phyloP scores from a whole-genome alignment of 2,797 vertebrate genomes.

The Propithecus deckenii region DNA sequence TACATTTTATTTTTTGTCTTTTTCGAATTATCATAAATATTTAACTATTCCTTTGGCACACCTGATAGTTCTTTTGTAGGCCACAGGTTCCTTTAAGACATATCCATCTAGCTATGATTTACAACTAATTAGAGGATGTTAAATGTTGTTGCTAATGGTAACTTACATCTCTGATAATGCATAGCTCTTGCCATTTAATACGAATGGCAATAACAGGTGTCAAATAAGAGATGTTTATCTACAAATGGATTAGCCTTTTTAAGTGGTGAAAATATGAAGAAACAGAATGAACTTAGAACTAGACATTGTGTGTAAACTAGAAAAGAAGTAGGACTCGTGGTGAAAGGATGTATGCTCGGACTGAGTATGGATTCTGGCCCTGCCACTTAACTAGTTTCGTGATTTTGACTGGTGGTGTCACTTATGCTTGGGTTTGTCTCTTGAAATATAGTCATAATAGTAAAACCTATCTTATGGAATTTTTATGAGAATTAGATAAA shows the following conservation, averaged over 20 bases:
- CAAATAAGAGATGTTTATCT: background rate
- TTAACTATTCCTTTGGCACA: slow-evolving; percentile 29
- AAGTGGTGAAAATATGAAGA: background rate
- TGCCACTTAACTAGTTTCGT: background rate
- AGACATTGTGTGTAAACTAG: background rate
- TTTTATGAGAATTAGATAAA: background rate
- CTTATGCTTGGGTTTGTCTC: background rate
- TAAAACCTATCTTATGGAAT: background rate
- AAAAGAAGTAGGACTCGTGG: background rate
- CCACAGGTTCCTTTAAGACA: slow-evolving; percentile 5
- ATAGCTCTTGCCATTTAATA: background rate
- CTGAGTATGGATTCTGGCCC: background rate
- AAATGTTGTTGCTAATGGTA: slow-evolving; percentile 27
- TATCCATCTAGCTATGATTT: slow-evolving; percentile 6
- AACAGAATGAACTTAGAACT: background rate
- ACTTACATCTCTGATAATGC: slow-evolving; percentile 21
- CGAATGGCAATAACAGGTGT: background rate
- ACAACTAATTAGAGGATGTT: slow-evolving; percentile 23
- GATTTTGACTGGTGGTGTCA: background rate
- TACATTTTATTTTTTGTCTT: background rate
- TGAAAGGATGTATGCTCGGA: background rate
- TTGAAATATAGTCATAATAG: background rate
- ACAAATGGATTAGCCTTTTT: background rate
- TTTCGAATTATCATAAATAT: slow-evolving; percentile 13
- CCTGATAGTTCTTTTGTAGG: slow-evolving; percentile 21